These are phyloP conservation scores for Helleia helle DNA, from an alignment of 2,888 invertebrate species.

Conservation along the genomic window DNA sequence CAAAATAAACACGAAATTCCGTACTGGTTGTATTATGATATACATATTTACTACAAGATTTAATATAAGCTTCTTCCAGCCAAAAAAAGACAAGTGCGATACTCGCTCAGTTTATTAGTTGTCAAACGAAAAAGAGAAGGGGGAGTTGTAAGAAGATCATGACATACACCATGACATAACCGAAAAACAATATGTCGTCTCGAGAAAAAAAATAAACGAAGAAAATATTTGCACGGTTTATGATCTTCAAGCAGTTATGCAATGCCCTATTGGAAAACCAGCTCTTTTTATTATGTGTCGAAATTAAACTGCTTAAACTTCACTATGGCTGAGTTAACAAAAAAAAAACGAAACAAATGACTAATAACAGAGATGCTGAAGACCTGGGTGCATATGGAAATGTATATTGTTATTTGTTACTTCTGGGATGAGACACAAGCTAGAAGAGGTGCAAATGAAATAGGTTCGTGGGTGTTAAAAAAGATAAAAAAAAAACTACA, in stretches of 20 bases:
- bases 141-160: background rate
- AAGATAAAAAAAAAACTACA: slow-evolving; percentile 19
- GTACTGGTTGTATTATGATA: background rate
- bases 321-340: slow-evolving; percentile 13
- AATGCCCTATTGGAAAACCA: slow-evolving; percentile 2
- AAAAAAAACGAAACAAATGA: background rate
- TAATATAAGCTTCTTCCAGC: background rate
- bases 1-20: background rate
- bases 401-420: slow-evolving; percentile 10
- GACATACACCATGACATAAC: background rate
- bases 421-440: slow-evolving; percentile 18
- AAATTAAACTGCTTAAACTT: slow-evolving; percentile 9
- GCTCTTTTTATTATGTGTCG: background rate
- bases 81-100: slow-evolving; percentile 1
- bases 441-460: slow-evolving; percentile 21
- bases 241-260: background rate
- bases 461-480: slow-evolving; percentile 19
- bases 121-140: background rate
- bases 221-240: background rate
- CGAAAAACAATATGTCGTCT: background rate
- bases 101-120: background rate
- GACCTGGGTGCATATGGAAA: slow-evolving; percentile 11
- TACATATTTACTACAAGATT: background rate
- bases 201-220: background rate
- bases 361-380: no score